Evolutionary conservation across 2,888 invertebrate species (phyloP).

Genomic region (Lasioglossum vierecki): DNA sequence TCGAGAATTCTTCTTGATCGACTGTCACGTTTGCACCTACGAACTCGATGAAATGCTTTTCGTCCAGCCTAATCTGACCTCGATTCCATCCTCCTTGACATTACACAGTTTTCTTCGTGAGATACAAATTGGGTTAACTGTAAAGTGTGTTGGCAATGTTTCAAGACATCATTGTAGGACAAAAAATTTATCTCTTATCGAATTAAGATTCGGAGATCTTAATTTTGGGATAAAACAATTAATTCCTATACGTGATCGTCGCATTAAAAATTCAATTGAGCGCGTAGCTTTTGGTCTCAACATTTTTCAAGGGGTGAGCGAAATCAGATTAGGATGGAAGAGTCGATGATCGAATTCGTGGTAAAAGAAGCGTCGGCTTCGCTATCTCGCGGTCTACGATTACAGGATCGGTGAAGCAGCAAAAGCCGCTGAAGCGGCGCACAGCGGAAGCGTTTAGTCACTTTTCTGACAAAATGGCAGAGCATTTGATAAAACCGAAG

Average conservation of each 20-base stretch:
- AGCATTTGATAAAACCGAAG: neutral
- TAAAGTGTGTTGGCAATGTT: neutral
- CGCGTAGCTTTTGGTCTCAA: neutral
- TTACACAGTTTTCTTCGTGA: no score
- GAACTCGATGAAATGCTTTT: neutral
- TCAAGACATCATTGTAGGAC: neutral
- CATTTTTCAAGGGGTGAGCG: neutral
- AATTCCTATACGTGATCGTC: neutral
- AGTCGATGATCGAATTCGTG: neutral
- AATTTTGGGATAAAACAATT: no score
- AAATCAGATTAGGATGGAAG: neutral
- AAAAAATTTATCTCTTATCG: neutral
- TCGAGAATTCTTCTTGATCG: neutral
- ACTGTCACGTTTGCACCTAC: neutral
- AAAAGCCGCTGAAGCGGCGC: neutral
- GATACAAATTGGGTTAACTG: neutral
- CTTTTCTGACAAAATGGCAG: neutral
- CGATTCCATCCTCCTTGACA: neutral
- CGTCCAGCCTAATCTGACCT: neutral
- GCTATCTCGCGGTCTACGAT: neutral
- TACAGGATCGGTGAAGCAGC: slow-evolving; percentile 1
- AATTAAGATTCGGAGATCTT: no score
- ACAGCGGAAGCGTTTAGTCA: neutral
- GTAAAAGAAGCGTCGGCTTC: neutral
- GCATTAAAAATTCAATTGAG: neutral